Evolutionary conservation across 2,888 invertebrate genomes (phyloP), one percentile per base, ranked within the genome.

Genomic region (Chydorus sphaericus): DNA sequence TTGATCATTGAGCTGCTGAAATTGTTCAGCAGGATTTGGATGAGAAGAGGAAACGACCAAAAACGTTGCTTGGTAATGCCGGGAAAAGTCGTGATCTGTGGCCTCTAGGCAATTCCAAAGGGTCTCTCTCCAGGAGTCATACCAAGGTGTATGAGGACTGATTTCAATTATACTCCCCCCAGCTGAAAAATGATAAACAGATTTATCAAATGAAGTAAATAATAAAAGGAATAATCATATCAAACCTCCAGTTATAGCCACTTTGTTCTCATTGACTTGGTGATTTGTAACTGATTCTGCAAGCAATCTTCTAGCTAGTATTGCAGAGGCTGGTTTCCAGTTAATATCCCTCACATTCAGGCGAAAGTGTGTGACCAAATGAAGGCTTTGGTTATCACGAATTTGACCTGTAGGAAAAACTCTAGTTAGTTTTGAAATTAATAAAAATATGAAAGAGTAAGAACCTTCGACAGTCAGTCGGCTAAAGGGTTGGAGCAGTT

Each of bases 11-110:
- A 94, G 74, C 61, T 80, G 77, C 65, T 83, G 82, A 63, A 94
- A 83, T 60, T 83, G 82, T 62, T 89, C 89, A 58, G 90, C 70
- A 6, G 92, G 85, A 73, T 74, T 73, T 30, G 69, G 64, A 61
- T 77, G 74, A 39, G 65, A 65, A 3, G 77, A 73, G 11, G 76
- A 75, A 30, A 77, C 75, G 14, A 77, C 76, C 65, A 77, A 72
- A 55, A 78, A 65, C 64, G 90, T 90, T 14, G 85, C 85, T 54
- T 90, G 68, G 66, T 85, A 85, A 70, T 91, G 90, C 66, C 87
- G 86, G 0, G 92, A 85, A 67, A 92, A 97, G 72, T 98, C 98
- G 74, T 97, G 96, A 67, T 97, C 96, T 16, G 70, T 69, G 5
- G 58, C 90, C 82, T 69, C 67, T 66, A 84, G 81, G 48, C 92